Conservation (phyloP, 1,140 invertebrate species). For the Adoxophyes honmai region DNA sequence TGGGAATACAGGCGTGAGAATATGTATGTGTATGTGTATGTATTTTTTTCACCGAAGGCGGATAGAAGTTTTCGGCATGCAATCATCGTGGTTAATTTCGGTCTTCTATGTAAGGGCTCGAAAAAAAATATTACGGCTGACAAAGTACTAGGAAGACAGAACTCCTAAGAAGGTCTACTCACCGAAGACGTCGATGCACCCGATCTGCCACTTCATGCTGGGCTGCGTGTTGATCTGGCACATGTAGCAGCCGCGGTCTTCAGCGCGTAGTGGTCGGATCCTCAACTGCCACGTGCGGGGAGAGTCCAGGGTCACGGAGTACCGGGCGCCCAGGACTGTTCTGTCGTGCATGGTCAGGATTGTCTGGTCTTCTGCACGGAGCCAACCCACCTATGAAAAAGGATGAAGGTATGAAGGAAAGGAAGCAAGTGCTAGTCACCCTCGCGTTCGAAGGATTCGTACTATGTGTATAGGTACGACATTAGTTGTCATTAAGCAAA, state of each 20-base stretch:
- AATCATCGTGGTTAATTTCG: too few species aligned
- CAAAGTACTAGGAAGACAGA: too few species aligned
- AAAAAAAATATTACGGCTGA: too few species aligned
- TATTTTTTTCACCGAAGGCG: too few species aligned
- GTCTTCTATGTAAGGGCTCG: too few species aligned
- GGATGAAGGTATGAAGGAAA: neutral
- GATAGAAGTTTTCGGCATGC: too few species aligned
- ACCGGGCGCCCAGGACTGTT: conserved; percentile 89
- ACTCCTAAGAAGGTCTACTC: conserved; percentile 48
- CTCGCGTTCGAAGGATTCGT: too few species aligned
- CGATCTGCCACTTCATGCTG: conserved; percentile 90
- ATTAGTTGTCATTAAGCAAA: too few species aligned
- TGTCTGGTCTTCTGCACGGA: conserved; percentile 92
- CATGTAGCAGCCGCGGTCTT: conserved; percentile 89
- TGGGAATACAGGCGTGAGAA: too few species aligned
- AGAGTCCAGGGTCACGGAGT: conserved; percentile 86
- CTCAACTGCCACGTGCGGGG: conserved; percentile 86
- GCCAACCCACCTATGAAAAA: conserved; percentile 88
- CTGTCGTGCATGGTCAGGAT: conserved; percentile 90
- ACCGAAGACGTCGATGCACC: conserved; percentile 93
- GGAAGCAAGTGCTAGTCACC: too few species aligned
- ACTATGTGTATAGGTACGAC: too few species aligned
- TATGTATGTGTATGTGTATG: too few species aligned
- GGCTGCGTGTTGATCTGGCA: conserved; percentile 91
- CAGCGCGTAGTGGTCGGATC: conserved; percentile 83